Conservation (phyloP, 2,113 vertebrate species). For the Salvator merianae region DNA sequence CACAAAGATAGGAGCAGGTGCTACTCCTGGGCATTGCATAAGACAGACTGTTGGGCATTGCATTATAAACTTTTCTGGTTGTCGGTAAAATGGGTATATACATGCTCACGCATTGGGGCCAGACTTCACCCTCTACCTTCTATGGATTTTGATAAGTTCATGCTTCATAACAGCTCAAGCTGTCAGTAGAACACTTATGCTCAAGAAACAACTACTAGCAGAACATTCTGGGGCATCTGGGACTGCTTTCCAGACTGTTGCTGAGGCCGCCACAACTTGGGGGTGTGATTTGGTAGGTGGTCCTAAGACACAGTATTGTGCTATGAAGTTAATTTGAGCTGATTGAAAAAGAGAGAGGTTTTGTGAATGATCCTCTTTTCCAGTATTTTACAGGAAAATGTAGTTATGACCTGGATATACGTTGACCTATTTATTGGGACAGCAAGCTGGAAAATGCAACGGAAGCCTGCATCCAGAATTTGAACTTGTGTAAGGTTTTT, state of each 20-base stretch:
- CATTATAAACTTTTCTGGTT: background rate
- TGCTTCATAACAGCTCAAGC: too few species aligned
- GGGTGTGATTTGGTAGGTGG: too few species aligned
- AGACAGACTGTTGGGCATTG: background rate
- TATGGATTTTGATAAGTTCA: too few species aligned
- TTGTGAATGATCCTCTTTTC: background rate
- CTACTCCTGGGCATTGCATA: background rate
- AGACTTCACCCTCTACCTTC: background rate
- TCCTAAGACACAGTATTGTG: too few species aligned
- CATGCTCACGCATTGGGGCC: background rate
- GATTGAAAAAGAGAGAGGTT: background rate
- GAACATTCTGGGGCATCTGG: too few species aligned
- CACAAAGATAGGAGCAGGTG: conserved; percentile 24
- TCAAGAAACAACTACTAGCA: too few species aligned
- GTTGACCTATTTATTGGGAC: background rate
- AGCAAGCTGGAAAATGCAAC: background rate
- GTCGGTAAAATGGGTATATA: background rate
- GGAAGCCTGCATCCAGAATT: too few species aligned
- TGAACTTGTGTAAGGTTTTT: too few species aligned
- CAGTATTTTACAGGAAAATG: background rate
- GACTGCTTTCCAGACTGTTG: too few species aligned
- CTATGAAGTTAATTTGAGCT: background rate
- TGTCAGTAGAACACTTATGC: too few species aligned
- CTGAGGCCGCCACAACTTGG: too few species aligned
- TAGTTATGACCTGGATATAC: background rate